Evolutionary conservation across 2,797 vertebrate genomes (phyloP), one percentile per base, ranked within the genome.

Genomic region (Chromobotia macracanthus): DNA sequence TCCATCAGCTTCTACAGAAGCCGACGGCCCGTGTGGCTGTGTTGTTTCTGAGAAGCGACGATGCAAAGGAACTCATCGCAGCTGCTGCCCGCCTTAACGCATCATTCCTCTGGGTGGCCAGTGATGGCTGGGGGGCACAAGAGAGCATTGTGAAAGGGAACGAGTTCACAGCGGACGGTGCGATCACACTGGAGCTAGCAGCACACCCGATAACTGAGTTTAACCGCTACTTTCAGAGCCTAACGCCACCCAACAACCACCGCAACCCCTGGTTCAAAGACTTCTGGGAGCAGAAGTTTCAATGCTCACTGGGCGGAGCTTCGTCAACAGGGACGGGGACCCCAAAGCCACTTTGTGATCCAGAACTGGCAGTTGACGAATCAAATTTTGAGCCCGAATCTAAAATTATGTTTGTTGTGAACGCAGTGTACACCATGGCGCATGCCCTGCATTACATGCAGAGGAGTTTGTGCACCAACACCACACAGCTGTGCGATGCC

Each of bases 331-430:
- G 64, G 87, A 83, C 48, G 84, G 91, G 88, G 67, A 86, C 87
- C 0, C 91, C 90, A 15, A 86, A 83, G 89, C 95, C 92, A 87
- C 94, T 91, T 0, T 99, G 98, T 69, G 95, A 96, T 63, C 94
- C 92, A 79, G 93, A 94, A 82, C 87, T 98, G 86, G 91, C 90
- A 21, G 94, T 98, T 74, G 94, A 97, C 89, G 94, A 93, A 74
- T 94, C 89, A 55, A 96, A 94, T 87, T 99, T 99, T 0, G 97
- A 99, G 80, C 97, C 98, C 9, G 98, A 99, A 87, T 98, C 97
- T 78, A 99, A 99, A 91, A 99, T 99, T 87, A 99, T 98, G 98
- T 99, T 99, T 84, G 98, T 99, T 73, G 95, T 99, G 75, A 99
- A 99, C 0, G 98, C 98, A 0, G 98, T 99, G n/a, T 99, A 97